These are phyloP conservation scores for Cryptus viduatorius DNA, from an alignment of 2,888 invertebrate species.

Conservation along the genomic window DNA sequence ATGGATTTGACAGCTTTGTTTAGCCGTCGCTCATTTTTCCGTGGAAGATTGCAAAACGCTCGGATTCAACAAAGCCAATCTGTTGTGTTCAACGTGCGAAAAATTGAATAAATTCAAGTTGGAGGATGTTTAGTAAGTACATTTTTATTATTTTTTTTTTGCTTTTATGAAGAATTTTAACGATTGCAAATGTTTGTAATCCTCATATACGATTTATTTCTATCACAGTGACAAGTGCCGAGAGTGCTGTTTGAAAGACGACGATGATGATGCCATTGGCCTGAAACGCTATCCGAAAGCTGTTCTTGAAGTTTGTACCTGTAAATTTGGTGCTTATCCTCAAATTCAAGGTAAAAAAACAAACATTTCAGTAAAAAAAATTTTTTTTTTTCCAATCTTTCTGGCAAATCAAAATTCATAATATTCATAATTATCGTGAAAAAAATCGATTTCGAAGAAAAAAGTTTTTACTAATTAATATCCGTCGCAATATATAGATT, in stretches of 20 bases:
- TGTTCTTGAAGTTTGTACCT: slow-evolving; percentile 97
- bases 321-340: slow-evolving; percentile 99
- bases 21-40: slow-evolving; percentile 87
- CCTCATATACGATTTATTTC: slow-evolving; percentile 24
- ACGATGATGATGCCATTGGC: slow-evolving; percentile 87
- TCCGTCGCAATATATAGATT: too few relatives aligned
- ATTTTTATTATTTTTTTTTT: slow-evolving; percentile 69
- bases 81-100: slow-evolving; percentile 96
- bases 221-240: slow-evolving; percentile 88
- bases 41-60: slow-evolving; percentile 93
- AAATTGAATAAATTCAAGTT: slow-evolving; percentile 92
- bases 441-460: neutral
- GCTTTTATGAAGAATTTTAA: slow-evolving; percentile 17
- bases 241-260: slow-evolving; percentile 93
- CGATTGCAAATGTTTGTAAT: neutral
- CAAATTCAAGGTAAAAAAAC: slow-evolving; percentile 93
- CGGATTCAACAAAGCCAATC: slow-evolving; percentile 94
- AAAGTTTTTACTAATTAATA: slow-evolving; percentile 71
- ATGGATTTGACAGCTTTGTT: slow-evolving; percentile 66
- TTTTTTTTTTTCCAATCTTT: neutral
- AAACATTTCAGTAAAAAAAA: neutral
- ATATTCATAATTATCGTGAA: too few relatives aligned
- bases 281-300: slow-evolving; percentile 95
- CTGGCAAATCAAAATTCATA: neutral
- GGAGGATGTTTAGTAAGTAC: slow-evolving; percentile 87